Evolutionary conservation across 2,888 invertebrate genomes (phyloP).

Genomic region (Villa cingulata): DNA sequence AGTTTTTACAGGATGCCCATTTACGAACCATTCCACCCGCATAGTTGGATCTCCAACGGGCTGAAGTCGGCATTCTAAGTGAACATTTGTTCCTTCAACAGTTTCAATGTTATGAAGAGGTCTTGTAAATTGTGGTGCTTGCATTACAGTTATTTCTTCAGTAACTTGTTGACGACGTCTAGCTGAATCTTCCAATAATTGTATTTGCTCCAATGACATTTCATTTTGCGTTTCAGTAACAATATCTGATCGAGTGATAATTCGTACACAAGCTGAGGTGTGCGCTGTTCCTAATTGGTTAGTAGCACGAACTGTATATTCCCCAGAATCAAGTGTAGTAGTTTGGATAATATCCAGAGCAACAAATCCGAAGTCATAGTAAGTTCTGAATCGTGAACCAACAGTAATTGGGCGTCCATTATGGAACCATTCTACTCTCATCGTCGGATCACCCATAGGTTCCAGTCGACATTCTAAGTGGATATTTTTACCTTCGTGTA

Average conservation of each 20-base stretch:
- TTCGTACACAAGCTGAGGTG: slow-evolving; percentile 78
- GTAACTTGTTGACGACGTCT: slow-evolving; percentile 54
- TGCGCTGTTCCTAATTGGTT: slow-evolving; percentile 89
- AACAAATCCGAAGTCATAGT: slow-evolving; percentile 95
- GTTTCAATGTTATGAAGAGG: slow-evolving; percentile 81
- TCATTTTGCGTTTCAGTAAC: slow-evolving; percentile 85
- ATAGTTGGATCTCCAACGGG: slow-evolving; percentile 85
- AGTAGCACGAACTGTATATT: slow-evolving; percentile 86
- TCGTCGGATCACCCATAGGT: slow-evolving; percentile 91
- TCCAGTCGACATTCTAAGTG: slow-evolving; percentile 84
- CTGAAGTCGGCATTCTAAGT: slow-evolving; percentile 80
- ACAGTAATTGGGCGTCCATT: slow-evolving; percentile 82
- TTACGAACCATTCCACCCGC: slow-evolving; percentile 93
- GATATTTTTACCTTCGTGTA: slow-evolving; percentile 78
- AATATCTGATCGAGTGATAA: slow-evolving; percentile 67
- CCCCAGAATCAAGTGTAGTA: slow-evolving; percentile 86
- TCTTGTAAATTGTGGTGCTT: slow-evolving; percentile 77
- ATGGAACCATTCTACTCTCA: slow-evolving; percentile 92
- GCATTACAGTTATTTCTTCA: slow-evolving; percentile 71
- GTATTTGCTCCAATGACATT: slow-evolving; percentile 82
- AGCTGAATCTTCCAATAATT: slow-evolving; percentile 70
- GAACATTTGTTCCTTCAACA: slow-evolving; percentile 80
- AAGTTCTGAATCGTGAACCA: slow-evolving; percentile 84
- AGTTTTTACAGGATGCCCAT: slow-evolving; percentile 81
- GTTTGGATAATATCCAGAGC: slow-evolving; percentile 90